These are phyloP conservation scores for Archips crataeganus DNA, from an alignment of 2,888 invertebrate genomes.

Conservation along the genomic window DNA sequence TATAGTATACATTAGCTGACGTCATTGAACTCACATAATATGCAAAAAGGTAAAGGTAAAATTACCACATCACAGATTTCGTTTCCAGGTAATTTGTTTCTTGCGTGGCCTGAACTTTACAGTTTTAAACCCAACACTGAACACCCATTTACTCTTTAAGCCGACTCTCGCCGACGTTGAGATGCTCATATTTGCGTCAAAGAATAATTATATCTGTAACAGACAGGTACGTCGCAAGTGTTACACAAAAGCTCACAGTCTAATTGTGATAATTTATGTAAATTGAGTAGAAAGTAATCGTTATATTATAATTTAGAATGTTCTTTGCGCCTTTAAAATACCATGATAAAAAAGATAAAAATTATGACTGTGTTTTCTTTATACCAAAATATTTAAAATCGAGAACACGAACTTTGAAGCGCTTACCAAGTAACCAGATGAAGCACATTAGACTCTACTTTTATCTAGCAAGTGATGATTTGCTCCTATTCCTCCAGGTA, in stretches of 20 bases:
- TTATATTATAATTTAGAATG: no score
- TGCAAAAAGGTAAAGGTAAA: constrained; percentile 30
- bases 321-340: no score
- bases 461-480: no score
- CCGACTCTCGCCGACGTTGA: constrained; percentile 66
- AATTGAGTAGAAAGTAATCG: no score
- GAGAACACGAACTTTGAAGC: no score
- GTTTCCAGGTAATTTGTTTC: constrained; percentile 78
- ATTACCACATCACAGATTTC: constrained; percentile 58
- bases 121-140: constrained; percentile 75
- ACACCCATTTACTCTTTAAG: constrained; percentile 75
- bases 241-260: not conserved
- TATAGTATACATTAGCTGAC: constrained; percentile 17
- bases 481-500: no score
- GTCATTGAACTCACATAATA: constrained; percentile 7
- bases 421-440: no score
- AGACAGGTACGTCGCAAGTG: not conserved
- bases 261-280: no score
- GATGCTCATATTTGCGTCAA: constrained; percentile 66
- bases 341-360: no score
- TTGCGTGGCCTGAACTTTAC: constrained; percentile 72
- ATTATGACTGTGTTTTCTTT: no score
- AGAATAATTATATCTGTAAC: constrained; percentile 52
- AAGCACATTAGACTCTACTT: no score
- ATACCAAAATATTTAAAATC: no score